Evolutionary conservation across 2,113 vertebrate genomes (phyloP).

Genomic region (Microcebus ravelobensis): DNA sequence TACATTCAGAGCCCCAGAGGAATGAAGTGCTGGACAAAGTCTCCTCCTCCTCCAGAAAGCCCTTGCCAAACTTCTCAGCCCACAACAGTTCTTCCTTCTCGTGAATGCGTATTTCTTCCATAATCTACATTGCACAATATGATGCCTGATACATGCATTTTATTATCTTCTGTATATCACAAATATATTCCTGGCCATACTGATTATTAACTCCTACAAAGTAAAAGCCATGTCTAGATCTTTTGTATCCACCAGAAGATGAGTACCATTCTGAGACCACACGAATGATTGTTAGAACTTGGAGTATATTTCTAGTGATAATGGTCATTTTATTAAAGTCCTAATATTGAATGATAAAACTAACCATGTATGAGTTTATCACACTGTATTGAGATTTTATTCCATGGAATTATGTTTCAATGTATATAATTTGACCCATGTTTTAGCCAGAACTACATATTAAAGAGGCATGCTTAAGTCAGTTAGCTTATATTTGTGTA

Average conservation of each 20-base stretch:
- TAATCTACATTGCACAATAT: background rate
- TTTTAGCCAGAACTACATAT: background rate
- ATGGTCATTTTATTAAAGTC: background rate
- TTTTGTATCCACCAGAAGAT: background rate
- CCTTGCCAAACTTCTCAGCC: background rate
- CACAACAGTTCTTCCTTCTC: background rate
- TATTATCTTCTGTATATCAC: background rate
- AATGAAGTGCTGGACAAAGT: background rate
- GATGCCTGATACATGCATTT: background rate
- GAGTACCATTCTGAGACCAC: background rate
- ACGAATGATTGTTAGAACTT: background rate
- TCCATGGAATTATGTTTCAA: background rate
- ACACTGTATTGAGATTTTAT: slow-evolving; percentile 1
- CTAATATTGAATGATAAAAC: background rate
- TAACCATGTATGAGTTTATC: background rate
- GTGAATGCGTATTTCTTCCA: background rate
- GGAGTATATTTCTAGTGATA: background rate
- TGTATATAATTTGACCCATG: background rate
- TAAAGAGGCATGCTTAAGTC: background rate
- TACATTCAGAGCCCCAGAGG: background rate
- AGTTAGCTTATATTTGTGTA: background rate
- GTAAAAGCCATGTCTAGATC: background rate
- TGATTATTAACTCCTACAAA: background rate
- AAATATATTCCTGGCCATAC: background rate
- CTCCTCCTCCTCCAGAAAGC: background rate